Base-by-base conservation (phyloP, 2,888 invertebrate species). In the Diaprepes abbreviatus region DNA sequence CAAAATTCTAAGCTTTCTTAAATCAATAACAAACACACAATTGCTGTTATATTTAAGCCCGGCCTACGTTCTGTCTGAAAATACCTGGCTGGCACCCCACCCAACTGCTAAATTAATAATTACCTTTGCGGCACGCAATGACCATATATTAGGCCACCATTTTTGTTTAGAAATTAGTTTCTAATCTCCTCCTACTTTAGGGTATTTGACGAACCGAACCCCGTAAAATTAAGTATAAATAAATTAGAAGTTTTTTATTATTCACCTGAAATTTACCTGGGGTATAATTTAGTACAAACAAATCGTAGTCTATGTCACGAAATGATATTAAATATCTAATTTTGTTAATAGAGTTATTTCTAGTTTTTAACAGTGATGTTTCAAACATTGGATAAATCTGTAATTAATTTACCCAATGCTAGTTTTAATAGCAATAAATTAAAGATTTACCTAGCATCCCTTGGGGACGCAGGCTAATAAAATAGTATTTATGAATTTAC, bases 61-160 rank as follows among this genome's bases (percentile, higher is more conserved):
- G 48, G 59, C 71, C 71, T 52, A 67, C 67, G 63, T 50, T 50
- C 48, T 38, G 50, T 66, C 67, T 63, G 70, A 71, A 68, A 72
- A 72, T 73, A 70, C 74, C 63, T 65, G 60, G 66, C 69, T 71
- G 62, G 69, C 63, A 68, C 74, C 74, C 74, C 43, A 69, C 73
- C 64, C 73, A 69, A 69, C 66, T 70, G 59, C 68, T 75, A 73
- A 75, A 76, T 75, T 75, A 75, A 75, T 75, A 76, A 76, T 75
- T 73, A 70, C 68, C 43, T 71, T 66, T 68, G 50, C 60, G 65
- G 57, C 76, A 75, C 75, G 75, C 76, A 74, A 75, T 70, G 73
- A 70, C 74, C 66, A 73, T 73, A 74, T 72, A 75, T 76, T 76
- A 76, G 75, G 70, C 73, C 73, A 74, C 76, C 76, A 77, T 77